A percentile compares a stretch with the other conserved stretches of the same genome.
These are phyloP conservation scores for Caenorhabditis inopinata DNA, from an alignment of 1,140 invertebrate genomes.

Conservation along the genomic window DNA sequence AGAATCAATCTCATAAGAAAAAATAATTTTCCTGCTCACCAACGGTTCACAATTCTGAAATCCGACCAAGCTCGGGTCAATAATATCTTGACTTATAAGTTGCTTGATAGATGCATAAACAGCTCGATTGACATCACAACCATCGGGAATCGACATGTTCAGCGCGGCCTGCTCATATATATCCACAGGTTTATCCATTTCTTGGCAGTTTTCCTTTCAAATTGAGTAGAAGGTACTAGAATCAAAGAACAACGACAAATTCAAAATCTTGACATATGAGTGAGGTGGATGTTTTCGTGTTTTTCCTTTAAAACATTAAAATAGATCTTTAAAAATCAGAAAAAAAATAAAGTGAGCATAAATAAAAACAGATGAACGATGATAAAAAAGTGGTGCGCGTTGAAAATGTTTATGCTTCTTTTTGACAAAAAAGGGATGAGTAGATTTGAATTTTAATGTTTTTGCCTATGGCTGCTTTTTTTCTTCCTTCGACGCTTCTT, in stretches of 20 bases:
- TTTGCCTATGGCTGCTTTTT: not conserved
- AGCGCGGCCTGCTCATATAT: conserved; percentile 23
- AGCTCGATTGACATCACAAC: not conserved
- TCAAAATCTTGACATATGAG: conserved; percentile 2
- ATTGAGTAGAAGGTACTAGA: too few species aligned
- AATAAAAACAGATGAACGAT: not conserved
- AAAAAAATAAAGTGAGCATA: too few species aligned
- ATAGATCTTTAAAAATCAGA: too few species aligned
- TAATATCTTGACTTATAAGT: not conserved
- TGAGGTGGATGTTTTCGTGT: too few species aligned
- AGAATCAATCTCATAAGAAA: too few species aligned
- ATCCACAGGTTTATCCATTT: conserved; percentile 16
- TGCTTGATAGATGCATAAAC: not conserved
- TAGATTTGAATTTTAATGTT: conserved; percentile 30
- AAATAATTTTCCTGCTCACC: not conserved
- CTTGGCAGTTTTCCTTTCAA: not conserved
- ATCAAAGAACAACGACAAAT: not conserved
- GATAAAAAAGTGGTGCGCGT: not conserved
- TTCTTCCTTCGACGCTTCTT: too few species aligned
- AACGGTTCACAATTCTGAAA: conserved; percentile 17
- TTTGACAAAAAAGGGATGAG: not conserved
- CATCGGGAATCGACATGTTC: conserved; percentile 13
- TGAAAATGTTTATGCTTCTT: not conserved
- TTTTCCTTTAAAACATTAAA: too few species aligned
- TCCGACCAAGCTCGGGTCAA: not conserved